These are phyloP conservation scores for Campoplex capitator DNA, from an alignment of 2,888 invertebrate species.

Conservation along the genomic window DNA sequence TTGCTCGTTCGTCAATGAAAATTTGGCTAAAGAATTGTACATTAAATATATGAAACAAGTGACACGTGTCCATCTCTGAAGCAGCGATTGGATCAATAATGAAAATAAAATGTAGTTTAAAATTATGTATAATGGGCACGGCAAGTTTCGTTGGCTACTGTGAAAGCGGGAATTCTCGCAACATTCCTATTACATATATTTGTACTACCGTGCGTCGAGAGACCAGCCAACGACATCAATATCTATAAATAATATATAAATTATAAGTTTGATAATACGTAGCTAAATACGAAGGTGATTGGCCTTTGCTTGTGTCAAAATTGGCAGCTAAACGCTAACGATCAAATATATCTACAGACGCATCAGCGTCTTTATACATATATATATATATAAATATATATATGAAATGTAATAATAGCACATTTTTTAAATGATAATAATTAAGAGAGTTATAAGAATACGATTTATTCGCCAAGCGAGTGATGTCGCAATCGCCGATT, in stretches of 20 bases:
- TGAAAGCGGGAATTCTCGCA: constrained; percentile 58
- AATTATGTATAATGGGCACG: constrained; percentile 1
- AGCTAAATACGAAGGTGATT: constrained; percentile 61
- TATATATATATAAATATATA: too few relatives aligned
- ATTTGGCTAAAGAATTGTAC: background rate
- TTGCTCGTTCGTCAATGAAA: background rate
- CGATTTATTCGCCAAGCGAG: constrained; percentile 45
- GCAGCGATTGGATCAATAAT: background rate
- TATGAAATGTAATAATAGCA: constrained; percentile 29
- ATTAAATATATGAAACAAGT: background rate
- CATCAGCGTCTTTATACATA: too few relatives aligned
- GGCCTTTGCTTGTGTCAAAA: constrained; percentile 62
- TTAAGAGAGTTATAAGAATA: constrained; percentile 28
- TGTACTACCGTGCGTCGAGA: constrained; percentile 56
- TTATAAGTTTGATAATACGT: constrained; percentile 36
- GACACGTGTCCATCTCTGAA: background rate
- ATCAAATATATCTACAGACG: background rate
- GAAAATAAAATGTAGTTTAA: background rate
- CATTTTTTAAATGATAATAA: constrained; percentile 55
- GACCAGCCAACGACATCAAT: constrained; percentile 57
- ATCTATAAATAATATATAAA: constrained; percentile 48
- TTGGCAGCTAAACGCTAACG: constrained; percentile 15
- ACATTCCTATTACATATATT: constrained; percentile 74
- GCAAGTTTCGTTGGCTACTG: constrained; percentile 43
- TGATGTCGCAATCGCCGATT: constrained; percentile 68